Base-by-base conservation (phyloP, 2,888 invertebrate genomes). In the Drosophila kuntzei region DNA sequence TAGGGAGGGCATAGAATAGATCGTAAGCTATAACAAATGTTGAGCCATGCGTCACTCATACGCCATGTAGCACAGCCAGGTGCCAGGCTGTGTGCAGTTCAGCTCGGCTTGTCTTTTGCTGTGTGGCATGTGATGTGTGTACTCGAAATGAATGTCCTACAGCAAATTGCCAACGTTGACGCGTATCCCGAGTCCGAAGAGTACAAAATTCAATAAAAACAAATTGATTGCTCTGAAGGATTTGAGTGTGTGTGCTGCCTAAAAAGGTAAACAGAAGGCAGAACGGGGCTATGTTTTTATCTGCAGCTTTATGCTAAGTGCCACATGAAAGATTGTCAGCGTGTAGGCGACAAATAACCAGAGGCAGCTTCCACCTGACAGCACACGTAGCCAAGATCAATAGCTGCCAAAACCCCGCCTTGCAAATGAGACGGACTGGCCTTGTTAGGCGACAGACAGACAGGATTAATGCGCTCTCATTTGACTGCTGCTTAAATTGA, bases 141-240 rank as follows among this genome's bases (percentile, higher is more conserved):
- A 70, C 74, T 71, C 54, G 69, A 76, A 76, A 76, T 72, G 74
- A 81, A 80, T 86, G 83, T 80, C 84, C 80, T 71, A 63, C 54
- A 68, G 69, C 74, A 77, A 80, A 77, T 64, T 79, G 78, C 68
- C 49, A 53, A 44, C 34, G 54, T 51, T 69, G 64, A 75, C 51
- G 46, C 60, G 61, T 46, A 29, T 39, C 41, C 29, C 11, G 20
- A 14, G 32, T 22, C 20, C 34, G 64, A 60, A 62, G n/a, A 62
- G 71, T 66, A 58, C 57, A 64, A 79, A 85, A 85, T 87, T 86
- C 87, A 86, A 86, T 86, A 86, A 86, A 86, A 85, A 73, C 85
- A 83, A 87, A 87, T 86, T 86, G 85, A 86, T 86, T 87, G 83
- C 80, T 83, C 53, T 60, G 75, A 67, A 71, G 81, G 81, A 81